Base-by-base conservation (phyloP, 2,797 vertebrate species). In the Brachymystax lenok region DNA sequence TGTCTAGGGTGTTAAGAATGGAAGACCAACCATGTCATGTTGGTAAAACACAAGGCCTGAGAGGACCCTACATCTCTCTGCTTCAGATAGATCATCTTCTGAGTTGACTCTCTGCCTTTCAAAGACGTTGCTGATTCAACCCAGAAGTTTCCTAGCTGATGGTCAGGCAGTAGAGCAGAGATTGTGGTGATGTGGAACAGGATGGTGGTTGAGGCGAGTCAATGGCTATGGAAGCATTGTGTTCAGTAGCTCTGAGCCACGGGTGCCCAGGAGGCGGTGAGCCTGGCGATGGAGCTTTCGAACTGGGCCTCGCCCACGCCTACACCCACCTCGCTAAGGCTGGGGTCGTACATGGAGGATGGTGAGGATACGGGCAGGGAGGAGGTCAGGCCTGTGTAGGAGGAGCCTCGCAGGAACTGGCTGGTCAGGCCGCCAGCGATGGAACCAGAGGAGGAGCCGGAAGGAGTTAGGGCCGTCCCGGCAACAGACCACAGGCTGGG, bases 221-320 rank as follows among this genome's bases (percentile, higher is more conserved):
- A 8, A 10, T 12, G 59, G 21, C 59, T 6, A 33, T 13, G 66
- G 50, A 24, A 19, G 14, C 95, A 21, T 95, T 3, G 24, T 46
- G 19, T 1, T 94, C 87, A 95, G 90, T 95, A 95, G 88, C 93
- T 95, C 86, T 95, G 95, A 56, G 95, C 94, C n/a, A 95, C 93
- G 0, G 95, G 94, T 0, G 94, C 85, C 94, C 95, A 95, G 76
- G 94, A 93, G 0, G 95, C 94, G 0, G 95, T 94, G 35, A 95
- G 91, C 74, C 94, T 80, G 81, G 94, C 94, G 5, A 95, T 95
- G 81, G 95, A 94, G 88, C 90, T 94, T 89, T 95, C 95, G 0
- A 95, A 95, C 91, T 95, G 95, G 68, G 92, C 90, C 0, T 95
- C 95, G 0, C 91, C 91, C 0, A 93, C 92, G 0, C 92, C 91